phyloP scores from a whole-genome alignment of 2,888 invertebrate genomes.

The Anodontia alba region DNA sequence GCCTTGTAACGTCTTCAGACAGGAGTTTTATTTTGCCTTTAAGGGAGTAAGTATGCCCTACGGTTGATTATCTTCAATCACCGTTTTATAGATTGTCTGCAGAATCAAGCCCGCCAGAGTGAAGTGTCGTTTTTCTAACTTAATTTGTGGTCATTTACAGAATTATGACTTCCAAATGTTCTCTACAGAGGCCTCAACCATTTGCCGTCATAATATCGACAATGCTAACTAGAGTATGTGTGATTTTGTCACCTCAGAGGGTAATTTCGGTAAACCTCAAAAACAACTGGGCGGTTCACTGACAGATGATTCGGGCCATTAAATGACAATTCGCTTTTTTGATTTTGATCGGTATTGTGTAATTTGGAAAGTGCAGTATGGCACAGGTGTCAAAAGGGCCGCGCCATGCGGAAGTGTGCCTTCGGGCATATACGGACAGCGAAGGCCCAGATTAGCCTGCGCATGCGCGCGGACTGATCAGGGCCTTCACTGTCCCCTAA shows the following conservation, averaged over 20 bases:
- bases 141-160: conserved; percentile 13
- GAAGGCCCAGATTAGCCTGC: too few species aligned
- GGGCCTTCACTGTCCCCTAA: too few species aligned
- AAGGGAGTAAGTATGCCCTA: background rate
- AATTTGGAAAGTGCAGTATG: background rate
- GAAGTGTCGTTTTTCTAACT: conserved; percentile 4
- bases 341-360: background rate
- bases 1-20: too few species aligned
- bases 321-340: background rate
- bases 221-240: conserved; percentile 15
- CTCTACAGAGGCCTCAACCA: background rate
- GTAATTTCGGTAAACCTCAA: conserved; percentile 15
- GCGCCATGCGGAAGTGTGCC: too few species aligned
- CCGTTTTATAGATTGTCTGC: background rate
- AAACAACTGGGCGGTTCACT: background rate
- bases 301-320: background rate
- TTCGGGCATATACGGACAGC: too few species aligned
- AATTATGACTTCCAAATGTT: conserved; percentile 15
- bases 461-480: too few species aligned
- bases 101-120: background rate
- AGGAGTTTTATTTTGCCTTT: background rate
- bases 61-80: background rate
- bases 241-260: conserved; percentile 9
- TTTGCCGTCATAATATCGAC: conserved; percentile 9
- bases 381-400: too few species aligned